Conservation (phyloP, 2,888 invertebrate genomes). For the Cataglyphis albicans region DNA sequence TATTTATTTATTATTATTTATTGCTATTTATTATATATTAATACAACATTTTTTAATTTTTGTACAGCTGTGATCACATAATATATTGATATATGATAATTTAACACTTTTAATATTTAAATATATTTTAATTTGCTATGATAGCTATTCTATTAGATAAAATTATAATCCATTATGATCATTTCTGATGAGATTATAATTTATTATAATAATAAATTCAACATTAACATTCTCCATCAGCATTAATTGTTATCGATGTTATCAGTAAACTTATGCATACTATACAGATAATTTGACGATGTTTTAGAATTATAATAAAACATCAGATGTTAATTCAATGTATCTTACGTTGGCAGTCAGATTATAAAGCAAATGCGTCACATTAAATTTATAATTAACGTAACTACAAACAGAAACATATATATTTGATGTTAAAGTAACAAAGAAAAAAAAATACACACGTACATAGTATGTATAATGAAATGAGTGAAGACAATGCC, state of each 20-base stretch:
- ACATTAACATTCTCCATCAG: neutral
- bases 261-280: neutral
- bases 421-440: constrained; percentile 1
- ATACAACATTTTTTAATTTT: neutral
- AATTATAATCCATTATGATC: neutral
- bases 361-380: neutral
- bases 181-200: neutral
- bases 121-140: neutral
- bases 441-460: neutral
- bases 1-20: too few species aligned
- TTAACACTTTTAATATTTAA: neutral
- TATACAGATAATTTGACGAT: neutral
- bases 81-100: neutral
- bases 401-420: neutral
- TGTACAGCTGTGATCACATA: neutral
- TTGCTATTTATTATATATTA: neutral
- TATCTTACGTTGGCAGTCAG: neutral
- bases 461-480: neutral
- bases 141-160: neutral
- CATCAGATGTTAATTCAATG: neutral
- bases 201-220: neutral
- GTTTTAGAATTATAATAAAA: neutral
- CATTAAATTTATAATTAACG: neutral
- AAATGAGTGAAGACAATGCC: neutral
- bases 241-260: neutral